A percentile compares a stretch with the other conserved stretches of the same genome.
phyloP scores from a whole-genome alignment of 2,888 invertebrate genomes.

The Merodon equestris region DNA sequence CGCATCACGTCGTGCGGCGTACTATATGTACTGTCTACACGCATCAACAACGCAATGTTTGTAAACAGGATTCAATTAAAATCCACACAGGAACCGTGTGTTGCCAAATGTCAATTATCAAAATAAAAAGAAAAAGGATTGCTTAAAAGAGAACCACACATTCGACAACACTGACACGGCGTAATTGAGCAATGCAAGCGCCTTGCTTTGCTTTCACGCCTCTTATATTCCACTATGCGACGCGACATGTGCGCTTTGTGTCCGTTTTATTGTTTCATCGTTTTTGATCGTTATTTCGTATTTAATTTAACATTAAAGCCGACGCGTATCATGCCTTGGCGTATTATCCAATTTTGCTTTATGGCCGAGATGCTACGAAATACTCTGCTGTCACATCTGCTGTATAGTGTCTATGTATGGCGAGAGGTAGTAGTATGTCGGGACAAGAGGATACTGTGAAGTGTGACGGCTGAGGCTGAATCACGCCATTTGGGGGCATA shows the following conservation, averaged over 20 bases:
- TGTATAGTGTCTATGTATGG: not conserved
- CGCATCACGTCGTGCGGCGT: not conserved
- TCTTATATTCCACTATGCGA: constrained; percentile 9
- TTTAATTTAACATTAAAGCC: constrained; percentile 63
- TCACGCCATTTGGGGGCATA: no score
- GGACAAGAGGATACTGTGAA: not conserved
- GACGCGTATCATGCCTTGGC: constrained; percentile 9
- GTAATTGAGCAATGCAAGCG: constrained; percentile 55
- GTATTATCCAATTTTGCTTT: constrained; percentile 61
- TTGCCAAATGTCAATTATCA: constrained; percentile 54
- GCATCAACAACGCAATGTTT: not conserved
- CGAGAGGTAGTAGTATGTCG: constrained; percentile 1
- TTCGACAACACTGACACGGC: constrained; percentile 2
- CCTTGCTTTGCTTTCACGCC: not conserved
- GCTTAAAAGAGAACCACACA: constrained; percentile 39
- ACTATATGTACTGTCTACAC: not conserved
- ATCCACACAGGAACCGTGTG: constrained; percentile 52
- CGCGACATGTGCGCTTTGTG: constrained; percentile 54
- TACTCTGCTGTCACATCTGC: constrained; percentile 39
- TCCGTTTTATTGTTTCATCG: constrained; percentile 60
- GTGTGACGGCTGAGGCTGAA: not conserved
- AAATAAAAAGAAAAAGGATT: no score
- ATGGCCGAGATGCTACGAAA: constrained; percentile 15
- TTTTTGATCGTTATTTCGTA: constrained; percentile 60
- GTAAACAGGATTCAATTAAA: constrained; percentile 63